Base-by-base conservation (phyloP, 2,797 vertebrate species). In the Microcaecilia unicolor region DNA sequence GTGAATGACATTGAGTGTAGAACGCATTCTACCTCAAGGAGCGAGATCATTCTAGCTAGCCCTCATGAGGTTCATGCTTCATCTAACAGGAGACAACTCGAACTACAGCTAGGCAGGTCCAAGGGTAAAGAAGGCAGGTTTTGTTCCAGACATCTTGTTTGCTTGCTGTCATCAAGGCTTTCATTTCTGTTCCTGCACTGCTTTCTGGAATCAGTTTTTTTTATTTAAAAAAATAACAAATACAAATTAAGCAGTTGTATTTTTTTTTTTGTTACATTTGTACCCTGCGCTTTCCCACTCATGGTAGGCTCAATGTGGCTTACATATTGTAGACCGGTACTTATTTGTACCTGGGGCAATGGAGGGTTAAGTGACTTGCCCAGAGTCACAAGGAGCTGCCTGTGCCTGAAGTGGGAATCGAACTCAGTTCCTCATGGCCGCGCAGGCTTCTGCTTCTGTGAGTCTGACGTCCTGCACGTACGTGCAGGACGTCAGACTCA, bases 51-150 rank as follows among this genome's bases (percentile, higher is more conserved):
- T 28, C 33, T 36, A 25, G 34, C 34, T 10, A 10, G 15, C 19
- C 50, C 61, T 64, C 52, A 23, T 12, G 42, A 44, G 44, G 13
- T 44, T 72, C 38, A 18, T 30, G 56, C 64, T 72, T 73, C 62
- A 52, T 28, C 48, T 70, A 44, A 24, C 65, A 56, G 49, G 28
- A 70, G 62, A 61, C 41, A 49, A 48, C 46, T 28, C 61, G 46
- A 60, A 52, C 44, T 45, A 10, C 36, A 53, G 48, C 48, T 51
- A 18, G 41, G 61, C 4, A n/a, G 31, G 41, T 53, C 48, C 34
- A 21, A 51, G 44, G 32, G n/a, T 43, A 48, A 20, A 15, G 39
- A 42, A 54, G 41, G 21, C 34, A 67, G 55, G 15, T 31, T 62
- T 40, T 31, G 38, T 39, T 55, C 34, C 47, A 48, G 34, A 41